These are phyloP conservation scores for Andrena bicolor DNA, from an alignment of 2,888 invertebrate species.

Conservation along the genomic window DNA sequence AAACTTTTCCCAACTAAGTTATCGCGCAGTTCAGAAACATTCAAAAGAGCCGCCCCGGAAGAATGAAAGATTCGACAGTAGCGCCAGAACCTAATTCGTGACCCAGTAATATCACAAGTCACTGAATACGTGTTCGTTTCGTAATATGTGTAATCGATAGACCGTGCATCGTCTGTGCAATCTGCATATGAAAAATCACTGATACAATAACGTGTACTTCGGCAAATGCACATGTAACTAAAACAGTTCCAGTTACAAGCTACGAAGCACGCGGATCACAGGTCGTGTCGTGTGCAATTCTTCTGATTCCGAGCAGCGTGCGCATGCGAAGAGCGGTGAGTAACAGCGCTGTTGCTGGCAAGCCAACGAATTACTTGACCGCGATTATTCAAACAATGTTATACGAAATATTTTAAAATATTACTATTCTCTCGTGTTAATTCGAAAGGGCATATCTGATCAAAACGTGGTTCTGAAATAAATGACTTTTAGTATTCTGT, in stretches of 20 bases:
- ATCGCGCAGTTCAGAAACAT: background rate
- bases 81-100: conserved; percentile 58
- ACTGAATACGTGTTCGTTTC: conserved; percentile 18
- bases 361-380: background rate
- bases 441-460: too few species aligned
- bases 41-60: conserved; percentile 60
- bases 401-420: background rate
- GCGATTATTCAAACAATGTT: conserved; percentile 20
- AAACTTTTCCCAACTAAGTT: background rate
- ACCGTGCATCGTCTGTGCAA: background rate
- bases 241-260: conserved; percentile 14
- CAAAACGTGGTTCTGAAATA: too few species aligned
- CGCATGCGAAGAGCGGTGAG: conserved; percentile 64
- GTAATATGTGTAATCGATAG: conserved; percentile 24
- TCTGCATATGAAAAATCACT: background rate
- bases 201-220: background rate
- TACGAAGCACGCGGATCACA: conserved; percentile 13
- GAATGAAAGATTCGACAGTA: conserved; percentile 50
- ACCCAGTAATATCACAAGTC: conserved; percentile 31
- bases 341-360: conserved; percentile 32
- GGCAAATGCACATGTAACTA: conserved; percentile 10
- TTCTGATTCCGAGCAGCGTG: background rate
- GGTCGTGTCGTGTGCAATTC: conserved; percentile 22
- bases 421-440: too few species aligned
- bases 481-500: too few species aligned